These are phyloP conservation scores for Junco hyemalis DNA, from an alignment of 2,113 vertebrate genomes.

Conservation along the genomic window DNA sequence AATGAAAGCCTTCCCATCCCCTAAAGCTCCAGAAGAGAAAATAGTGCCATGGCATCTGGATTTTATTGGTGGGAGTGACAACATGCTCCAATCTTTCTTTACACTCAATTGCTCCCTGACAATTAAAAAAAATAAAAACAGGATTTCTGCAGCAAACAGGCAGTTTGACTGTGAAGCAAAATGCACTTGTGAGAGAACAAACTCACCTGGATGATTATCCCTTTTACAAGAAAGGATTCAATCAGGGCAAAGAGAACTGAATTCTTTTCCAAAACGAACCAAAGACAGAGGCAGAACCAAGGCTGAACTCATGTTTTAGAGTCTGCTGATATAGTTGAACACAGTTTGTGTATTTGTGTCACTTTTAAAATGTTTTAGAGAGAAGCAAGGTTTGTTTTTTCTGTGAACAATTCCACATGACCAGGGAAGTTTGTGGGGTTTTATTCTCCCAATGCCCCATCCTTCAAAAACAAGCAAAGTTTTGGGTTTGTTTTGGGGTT, in stretches of 20 bases:
- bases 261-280: background rate
- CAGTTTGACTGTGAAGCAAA: background rate
- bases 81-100: background rate
- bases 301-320: background rate
- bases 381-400: background rate
- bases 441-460: background rate
- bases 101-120: background rate
- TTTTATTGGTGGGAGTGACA: background rate
- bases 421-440: accelerated
- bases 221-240: background rate
- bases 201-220: background rate
- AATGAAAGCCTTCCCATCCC: background rate
- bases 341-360: background rate
- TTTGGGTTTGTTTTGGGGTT: background rate
- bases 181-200: background rate
- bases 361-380: background rate
- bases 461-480: background rate
- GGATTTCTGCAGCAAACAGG: background rate
- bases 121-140: background rate
- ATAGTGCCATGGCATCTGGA: background rate
- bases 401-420: background rate
- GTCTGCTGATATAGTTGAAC: background rate
- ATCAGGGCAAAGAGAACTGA: background rate
- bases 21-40: background rate
- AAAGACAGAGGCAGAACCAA: background rate